Conservation (phyloP, 2,888 invertebrate species). For the Cheilosia impressa region DNA sequence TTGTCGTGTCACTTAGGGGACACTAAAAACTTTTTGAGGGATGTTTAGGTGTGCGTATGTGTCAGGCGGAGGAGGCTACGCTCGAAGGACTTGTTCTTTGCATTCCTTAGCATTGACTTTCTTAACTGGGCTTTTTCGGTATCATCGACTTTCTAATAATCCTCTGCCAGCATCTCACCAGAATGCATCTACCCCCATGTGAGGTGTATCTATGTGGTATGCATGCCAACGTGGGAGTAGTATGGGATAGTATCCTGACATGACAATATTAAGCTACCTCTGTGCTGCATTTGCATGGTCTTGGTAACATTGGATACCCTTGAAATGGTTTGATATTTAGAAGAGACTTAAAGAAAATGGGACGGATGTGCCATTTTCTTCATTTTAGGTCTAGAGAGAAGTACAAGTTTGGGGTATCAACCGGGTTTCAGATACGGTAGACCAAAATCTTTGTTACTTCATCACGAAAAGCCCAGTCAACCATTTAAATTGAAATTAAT, state of each 20-base stretch:
- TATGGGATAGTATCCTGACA: constrained; percentile 29
- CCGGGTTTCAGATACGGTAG: too few species aligned
- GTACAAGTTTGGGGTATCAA: too few species aligned
- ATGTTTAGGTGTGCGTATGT: constrained; percentile 10
- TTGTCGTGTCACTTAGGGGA: constrained; percentile 75
- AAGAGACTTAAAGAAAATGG: constrained; percentile 3
- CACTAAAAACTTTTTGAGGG: constrained; percentile 65
- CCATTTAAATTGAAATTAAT: too few species aligned
- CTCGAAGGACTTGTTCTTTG: constrained; percentile 42
- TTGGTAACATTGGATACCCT: constrained; percentile 39
- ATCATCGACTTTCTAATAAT: constrained; percentile 62
- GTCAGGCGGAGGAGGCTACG: constrained; percentile 1
- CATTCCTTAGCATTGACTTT: constrained; percentile 67
- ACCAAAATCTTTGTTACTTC: too few species aligned
- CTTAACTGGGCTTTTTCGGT: constrained; percentile 69
- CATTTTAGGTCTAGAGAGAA: too few species aligned
- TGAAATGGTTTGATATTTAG: constrained; percentile 11
- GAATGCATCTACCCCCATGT: constrained; percentile 58
- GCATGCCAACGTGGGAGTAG: neutral
- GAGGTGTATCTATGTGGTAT: neutral
- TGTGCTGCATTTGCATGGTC: constrained; percentile 45
- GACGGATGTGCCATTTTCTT: too few species aligned
- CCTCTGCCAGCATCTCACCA: constrained; percentile 42
- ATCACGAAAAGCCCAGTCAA: too few species aligned
- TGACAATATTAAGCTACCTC: constrained; percentile 66